Evolutionary conservation across 2,888 invertebrate genomes (phyloP).

Genomic region (Drosophila lacicola): DNA sequence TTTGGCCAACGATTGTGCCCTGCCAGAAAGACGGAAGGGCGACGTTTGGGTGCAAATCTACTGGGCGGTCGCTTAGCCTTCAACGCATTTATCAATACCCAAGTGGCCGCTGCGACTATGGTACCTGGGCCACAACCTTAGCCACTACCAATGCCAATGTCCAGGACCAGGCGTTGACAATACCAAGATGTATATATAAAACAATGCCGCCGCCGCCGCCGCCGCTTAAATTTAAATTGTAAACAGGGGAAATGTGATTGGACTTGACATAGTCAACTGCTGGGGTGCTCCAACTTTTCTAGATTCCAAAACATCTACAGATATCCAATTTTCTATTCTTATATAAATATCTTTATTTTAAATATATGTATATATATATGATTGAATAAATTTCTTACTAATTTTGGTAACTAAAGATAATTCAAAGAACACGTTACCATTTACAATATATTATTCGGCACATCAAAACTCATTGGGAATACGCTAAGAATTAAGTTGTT

Average conservation of each 20-base stretch:
- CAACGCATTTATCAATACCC: constrained; percentile 82
- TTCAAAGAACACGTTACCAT: background rate
- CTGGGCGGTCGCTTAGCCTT: constrained; percentile 82
- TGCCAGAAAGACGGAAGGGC: constrained; percentile 45
- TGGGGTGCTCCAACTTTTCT: constrained; percentile 19
- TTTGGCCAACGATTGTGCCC: constrained; percentile 76
- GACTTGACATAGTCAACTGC: constrained; percentile 41
- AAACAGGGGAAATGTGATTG: constrained; percentile 47
- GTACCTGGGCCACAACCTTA: constrained; percentile 28
- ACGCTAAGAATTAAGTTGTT: no score
- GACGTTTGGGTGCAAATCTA: constrained; percentile 69
- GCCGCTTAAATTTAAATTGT: constrained; percentile 13
- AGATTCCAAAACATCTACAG: background rate
- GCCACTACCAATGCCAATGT: constrained; percentile 15
- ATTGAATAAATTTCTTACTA: background rate
- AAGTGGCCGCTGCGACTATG: constrained; percentile 60
- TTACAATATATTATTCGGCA: no score
- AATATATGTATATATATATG: background rate
- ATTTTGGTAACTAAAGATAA: background rate
- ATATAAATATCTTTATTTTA: background rate
- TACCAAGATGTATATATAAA: constrained; percentile 53
- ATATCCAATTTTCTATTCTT: background rate
- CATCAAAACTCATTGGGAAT: no score
- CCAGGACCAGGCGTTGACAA: constrained; percentile 64
- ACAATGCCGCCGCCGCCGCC: constrained; percentile 45